A percentile compares a stretch with the other conserved stretches of the same genome.
Conservation (phyloP, 2,888 invertebrate genomes). For the Leucophenga montana region DNA sequence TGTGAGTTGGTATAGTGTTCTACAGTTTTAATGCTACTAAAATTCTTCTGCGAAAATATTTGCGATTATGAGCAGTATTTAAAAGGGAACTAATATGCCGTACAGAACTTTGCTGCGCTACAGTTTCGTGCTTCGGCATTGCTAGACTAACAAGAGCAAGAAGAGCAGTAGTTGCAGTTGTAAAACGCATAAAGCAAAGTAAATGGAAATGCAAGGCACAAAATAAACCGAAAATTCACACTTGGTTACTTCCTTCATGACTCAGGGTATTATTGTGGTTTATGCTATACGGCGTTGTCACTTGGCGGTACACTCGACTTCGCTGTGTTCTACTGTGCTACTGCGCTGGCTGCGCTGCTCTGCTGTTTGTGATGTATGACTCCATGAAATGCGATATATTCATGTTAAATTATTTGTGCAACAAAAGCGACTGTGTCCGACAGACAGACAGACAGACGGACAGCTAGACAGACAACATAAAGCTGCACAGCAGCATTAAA, state of each 20-base stretch:
- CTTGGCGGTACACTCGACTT: slow-evolving; percentile 31
- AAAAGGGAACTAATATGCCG: not conserved
- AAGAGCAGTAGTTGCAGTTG: not conserved
- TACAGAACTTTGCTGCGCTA: not conserved
- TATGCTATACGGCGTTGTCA: slow-evolving; percentile 51
- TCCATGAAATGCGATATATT: slow-evolving; percentile 66
- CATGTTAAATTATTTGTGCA: slow-evolving; percentile 60
- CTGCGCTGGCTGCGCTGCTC: slow-evolving; percentile 40
- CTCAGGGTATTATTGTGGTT: slow-evolving; percentile 65
- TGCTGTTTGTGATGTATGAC: slow-evolving; percentile 56
- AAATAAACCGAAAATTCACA: slow-evolving; percentile 62
- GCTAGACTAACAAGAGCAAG: not conserved
- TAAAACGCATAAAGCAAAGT: not conserved
- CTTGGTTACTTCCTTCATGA: slow-evolving; percentile 66
- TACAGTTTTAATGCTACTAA: no score
- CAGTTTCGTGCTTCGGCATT: not conserved
- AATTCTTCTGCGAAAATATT: no score
- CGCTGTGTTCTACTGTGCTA: not conserved
- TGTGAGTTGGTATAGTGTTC: no score
- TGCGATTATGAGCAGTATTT: no score
- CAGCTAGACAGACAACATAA: no score
- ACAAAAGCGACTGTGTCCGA: slow-evolving; percentile 31
- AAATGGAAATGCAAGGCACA: slow-evolving; percentile 44
- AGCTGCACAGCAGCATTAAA: slow-evolving; percentile 21
- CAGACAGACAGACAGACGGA: no score